Base-by-base conservation (phyloP, 1,140 invertebrate genomes). In the Micrasema longulum region DNA sequence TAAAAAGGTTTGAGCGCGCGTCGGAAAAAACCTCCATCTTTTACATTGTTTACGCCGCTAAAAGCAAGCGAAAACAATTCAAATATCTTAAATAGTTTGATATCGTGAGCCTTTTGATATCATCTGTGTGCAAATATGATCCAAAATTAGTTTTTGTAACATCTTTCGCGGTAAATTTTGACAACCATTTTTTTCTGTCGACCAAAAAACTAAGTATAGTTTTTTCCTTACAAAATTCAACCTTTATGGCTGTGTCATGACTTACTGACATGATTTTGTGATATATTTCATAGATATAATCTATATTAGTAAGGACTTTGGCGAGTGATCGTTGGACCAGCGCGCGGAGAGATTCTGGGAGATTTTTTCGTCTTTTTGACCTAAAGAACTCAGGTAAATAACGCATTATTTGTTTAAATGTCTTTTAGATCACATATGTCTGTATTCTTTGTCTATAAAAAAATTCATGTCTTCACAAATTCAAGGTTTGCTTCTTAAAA, bases 241-340 rank as follows among this genome's bases (percentile, higher is more conserved):
- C 14, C 9, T 64, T 47, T 22, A 47, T 64, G 60, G 60, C 60
- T 64, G 60, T 64, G 60, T 64, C 60, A 22, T 64, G 60, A 64
- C 23, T 45, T 45, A 38, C 35, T 41, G 41, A 64, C 60, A 31
- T 64, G 26, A 36, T 64, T 47, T 47, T 64, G 60, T 64, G 60
- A 64, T 64, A 64, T 64, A 64, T 64, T 64, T 9, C 35, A 60
- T 60, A 60, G 55, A 55, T 55, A n/a, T n/a, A n/a, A n/a, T 53
- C 5, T 31, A 31, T 7, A 52, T 60, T 60, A 60, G 55, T 60
- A 35, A 20, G 55, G 26, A 31, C 26, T 31, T 60, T 43, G 18
- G 35, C 55, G 18, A 38, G 35, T 41, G 55, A 53, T 22, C n/a
- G 18, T 41, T 41, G 55, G 6, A 41, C 14, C 26, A 41, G 35